phyloP scores from a whole-genome alignment of 1,140 invertebrate species.

The Macrostomum lignano region DNA sequence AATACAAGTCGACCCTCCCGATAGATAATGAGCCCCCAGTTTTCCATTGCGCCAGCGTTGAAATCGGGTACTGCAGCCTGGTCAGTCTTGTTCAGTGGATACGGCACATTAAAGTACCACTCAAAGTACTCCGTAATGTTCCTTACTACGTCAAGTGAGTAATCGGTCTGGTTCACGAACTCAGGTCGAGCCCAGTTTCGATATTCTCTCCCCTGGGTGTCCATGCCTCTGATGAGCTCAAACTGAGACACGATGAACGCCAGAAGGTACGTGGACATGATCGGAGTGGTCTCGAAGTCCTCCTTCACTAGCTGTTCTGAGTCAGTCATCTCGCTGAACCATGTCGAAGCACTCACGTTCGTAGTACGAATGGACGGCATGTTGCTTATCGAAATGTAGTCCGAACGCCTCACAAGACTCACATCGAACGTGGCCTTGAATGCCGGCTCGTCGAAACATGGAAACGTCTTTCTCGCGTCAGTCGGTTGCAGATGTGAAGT shows the following conservation, averaged over 20 bases:
- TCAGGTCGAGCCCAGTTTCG: not conserved
- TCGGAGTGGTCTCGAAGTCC: slow-evolving; percentile 25
- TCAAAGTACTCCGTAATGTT: not conserved
- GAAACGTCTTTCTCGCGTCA: too few species aligned
- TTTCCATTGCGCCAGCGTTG: slow-evolving; percentile 61
- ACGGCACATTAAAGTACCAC: slow-evolving; percentile 1
- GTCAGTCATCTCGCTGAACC: too few species aligned
- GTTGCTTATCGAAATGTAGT: too few species aligned
- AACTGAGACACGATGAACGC: slow-evolving; percentile 39
- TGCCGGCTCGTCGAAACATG: too few species aligned
- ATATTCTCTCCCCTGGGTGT: not conserved
- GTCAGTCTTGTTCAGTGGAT: not conserved
- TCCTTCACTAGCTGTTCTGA: too few species aligned
- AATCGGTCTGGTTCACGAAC: too few species aligned
- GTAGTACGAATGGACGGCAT: too few species aligned
- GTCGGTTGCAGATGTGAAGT: too few species aligned
- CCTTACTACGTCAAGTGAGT: slow-evolving; percentile 1
- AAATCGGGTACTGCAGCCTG: slow-evolving; percentile 58
- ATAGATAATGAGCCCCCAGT: slow-evolving; percentile 34
- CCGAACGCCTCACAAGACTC: too few species aligned
- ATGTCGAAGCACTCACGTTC: too few species aligned
- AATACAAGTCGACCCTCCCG: slow-evolving; percentile 16
- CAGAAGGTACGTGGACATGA: slow-evolving; percentile 56
- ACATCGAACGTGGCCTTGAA: too few species aligned
- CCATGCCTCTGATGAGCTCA: not conserved